A percentile compares a stretch with the other conserved stretches of the same genome.
phyloP scores from a whole-genome alignment of 2,888 invertebrate species.

The Nyleta sp. region DNA sequence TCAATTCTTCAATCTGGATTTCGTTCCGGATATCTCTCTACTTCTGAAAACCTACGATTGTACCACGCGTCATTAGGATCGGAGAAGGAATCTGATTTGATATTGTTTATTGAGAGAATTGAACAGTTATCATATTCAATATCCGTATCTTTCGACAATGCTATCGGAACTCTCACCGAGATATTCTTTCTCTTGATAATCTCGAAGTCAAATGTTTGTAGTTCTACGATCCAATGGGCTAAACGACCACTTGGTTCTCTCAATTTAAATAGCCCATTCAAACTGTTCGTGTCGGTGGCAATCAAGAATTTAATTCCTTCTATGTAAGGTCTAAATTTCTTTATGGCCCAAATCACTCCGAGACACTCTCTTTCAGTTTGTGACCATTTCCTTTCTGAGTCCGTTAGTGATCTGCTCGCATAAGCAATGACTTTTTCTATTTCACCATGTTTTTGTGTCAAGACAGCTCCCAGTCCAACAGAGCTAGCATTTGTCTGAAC shows the following conservation, averaged over 20 bases:
- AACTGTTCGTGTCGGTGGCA: not conserved
- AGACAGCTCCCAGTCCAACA: constrained; percentile 5
- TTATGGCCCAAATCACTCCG: not conserved
- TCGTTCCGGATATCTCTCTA: constrained; percentile 9
- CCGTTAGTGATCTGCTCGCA: not conserved
- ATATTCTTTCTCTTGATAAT: constrained; percentile 2
- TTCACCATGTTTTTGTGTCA: not conserved
- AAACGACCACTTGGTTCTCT: constrained; percentile 26
- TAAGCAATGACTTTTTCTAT: not conserved
- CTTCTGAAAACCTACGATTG: not conserved
- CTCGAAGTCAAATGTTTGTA: constrained; percentile 5
- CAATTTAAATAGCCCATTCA: not conserved
- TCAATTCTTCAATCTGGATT: constrained; percentile 26
- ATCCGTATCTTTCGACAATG: not conserved
- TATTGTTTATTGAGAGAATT: too few species aligned
- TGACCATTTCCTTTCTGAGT: not conserved
- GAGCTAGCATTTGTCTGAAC: constrained; percentile 7
- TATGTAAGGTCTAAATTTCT: constrained; percentile 12
- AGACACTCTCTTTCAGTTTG: constrained; percentile 12
- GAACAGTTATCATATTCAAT: not conserved
- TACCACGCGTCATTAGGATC: constrained; percentile 15
- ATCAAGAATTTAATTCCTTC: not conserved
- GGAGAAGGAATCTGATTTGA: too few species aligned
- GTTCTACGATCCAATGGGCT: constrained; percentile 27
- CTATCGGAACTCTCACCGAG: constrained; percentile 3